Conservation (phyloP, 1,140 invertebrate genomes). For the Pogonomyrmex californicus region DNA sequence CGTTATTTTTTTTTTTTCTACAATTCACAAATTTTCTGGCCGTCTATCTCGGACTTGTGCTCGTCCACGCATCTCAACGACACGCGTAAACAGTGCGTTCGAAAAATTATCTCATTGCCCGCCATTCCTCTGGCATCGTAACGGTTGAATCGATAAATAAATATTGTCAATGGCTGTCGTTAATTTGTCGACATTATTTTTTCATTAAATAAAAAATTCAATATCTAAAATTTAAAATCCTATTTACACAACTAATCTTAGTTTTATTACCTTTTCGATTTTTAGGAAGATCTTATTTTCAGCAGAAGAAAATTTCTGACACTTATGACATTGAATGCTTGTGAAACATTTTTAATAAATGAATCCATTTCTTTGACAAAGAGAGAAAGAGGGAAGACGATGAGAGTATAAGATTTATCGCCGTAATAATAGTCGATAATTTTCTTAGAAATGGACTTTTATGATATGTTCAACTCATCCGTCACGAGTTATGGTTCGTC, state of each 20-base stretch:
- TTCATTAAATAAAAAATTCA: neutral
- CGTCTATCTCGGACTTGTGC: neutral
- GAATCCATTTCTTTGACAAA: neutral
- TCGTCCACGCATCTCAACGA: neutral
- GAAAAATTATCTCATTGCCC: neutral
- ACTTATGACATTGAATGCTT: too few species aligned
- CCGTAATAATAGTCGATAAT: neutral
- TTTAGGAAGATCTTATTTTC: neutral
- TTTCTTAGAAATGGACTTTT: neutral
- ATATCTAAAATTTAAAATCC: neutral
- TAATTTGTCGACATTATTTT: neutral
- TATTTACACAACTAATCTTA: neutral
- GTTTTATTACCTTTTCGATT: neutral
- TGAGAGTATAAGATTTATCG: neutral
- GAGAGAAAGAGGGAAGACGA: neutral
- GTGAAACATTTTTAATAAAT: neutral
- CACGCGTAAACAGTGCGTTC: neutral
- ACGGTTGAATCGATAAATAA: slow-evolving; percentile 15
- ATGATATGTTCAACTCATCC: neutral
- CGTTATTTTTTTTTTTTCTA: slow-evolving; percentile 32
- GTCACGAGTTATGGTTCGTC: neutral
- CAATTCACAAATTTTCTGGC: slow-evolving; percentile 18
- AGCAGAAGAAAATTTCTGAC: too few species aligned
- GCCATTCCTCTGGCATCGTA: neutral
- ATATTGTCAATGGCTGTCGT: neutral